Conservation (phyloP, 2,888 invertebrate genomes). For the Meandrusa payeni region DNA sequence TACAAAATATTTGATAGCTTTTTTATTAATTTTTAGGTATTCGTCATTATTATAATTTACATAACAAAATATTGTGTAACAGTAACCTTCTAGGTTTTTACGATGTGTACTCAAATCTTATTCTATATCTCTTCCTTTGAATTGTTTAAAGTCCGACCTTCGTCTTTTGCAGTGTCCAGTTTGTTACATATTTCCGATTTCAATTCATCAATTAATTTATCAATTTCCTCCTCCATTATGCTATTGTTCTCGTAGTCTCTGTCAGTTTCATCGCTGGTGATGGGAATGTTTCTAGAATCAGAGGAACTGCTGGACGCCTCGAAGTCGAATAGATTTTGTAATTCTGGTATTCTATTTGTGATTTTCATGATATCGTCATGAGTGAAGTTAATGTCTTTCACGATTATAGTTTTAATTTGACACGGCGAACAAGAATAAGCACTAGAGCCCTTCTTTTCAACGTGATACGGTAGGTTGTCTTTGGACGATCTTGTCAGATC, state of each 20-base stretch:
- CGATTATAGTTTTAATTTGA: constrained; percentile 10
- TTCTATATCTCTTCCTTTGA: constrained; percentile 13
- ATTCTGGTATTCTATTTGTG: constrained; percentile 8
- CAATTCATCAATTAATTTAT: constrained; percentile 29
- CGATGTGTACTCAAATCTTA: no score
- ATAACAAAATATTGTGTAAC: no score
- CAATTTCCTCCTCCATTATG: constrained; percentile 13
- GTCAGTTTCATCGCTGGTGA: constrained; percentile 1
- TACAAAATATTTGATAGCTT: no score
- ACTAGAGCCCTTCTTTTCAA: constrained; percentile 11
- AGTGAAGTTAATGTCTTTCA: constrained; percentile 16
- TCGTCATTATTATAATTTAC: no score
- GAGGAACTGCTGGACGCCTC: constrained; percentile 5
- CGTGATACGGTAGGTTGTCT: no score
- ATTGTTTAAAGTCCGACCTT: constrained; percentile 2
- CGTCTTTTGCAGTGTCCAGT: constrained; percentile 26
- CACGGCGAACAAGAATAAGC: constrained; percentile 19
- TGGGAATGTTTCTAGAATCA: constrained; percentile 1
- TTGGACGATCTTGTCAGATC: constrained; percentile 2
- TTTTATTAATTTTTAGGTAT: no score
- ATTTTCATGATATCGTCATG: constrained; percentile 2
- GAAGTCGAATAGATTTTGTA: constrained; percentile 11
- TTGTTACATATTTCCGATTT: constrained; percentile 33
- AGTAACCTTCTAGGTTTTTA: no score
- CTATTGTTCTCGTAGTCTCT: constrained; percentile 23